Evolutionary conservation across 2,113 vertebrate species (phyloP).

Genomic region (Caracal caracal): DNA sequence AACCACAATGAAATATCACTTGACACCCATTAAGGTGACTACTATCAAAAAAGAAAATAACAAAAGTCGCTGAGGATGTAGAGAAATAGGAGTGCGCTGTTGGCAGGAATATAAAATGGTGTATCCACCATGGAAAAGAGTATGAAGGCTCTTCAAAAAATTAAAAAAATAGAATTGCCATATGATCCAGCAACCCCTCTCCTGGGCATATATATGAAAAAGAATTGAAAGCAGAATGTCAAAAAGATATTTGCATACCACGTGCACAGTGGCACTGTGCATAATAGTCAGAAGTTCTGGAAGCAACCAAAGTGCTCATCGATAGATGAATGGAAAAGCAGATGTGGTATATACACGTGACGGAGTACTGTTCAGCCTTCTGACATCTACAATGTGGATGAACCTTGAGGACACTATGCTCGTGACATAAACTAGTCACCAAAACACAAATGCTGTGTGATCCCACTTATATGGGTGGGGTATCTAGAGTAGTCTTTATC

Average conservation of each 20-base stretch:
- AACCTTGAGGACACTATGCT: background rate
- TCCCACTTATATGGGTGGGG: no score
- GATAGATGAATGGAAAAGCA: background rate
- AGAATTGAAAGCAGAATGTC: background rate
- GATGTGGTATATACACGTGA: accelerated
- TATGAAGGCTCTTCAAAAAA: background rate
- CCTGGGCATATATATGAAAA: background rate
- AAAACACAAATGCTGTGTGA: background rate
- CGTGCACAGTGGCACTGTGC: background rate
- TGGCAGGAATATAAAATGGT: background rate
- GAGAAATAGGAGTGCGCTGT: background rate
- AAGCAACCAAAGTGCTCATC: background rate
- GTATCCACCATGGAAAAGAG: accelerated
- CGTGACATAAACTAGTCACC: background rate
- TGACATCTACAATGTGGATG: background rate
- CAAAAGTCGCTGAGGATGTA: background rate
- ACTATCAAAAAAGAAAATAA: background rate
- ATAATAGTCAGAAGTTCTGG: no score
- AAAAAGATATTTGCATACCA: background rate
- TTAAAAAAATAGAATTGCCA: background rate
- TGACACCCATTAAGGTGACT: background rate
- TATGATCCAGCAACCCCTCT: background rate
- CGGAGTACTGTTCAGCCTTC: background rate
- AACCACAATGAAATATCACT: background rate
- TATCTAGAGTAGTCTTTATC: background rate